phyloP scores from a whole-genome alignment of 2,888 invertebrate genomes.

The Dicycla oo region DNA sequence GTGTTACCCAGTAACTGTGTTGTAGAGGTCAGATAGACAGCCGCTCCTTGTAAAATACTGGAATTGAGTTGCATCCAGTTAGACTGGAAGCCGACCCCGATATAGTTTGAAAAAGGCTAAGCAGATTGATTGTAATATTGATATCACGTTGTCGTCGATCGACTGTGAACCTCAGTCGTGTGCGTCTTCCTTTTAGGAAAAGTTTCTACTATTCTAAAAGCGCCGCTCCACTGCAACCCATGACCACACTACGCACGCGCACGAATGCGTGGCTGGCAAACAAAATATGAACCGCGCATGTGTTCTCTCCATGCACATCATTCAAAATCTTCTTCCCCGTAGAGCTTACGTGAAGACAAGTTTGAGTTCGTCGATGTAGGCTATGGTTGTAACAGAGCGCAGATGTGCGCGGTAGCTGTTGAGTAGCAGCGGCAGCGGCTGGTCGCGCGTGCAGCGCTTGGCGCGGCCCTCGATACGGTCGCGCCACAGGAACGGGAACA shows the following conservation, averaged over 20 bases:
- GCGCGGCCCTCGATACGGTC: constrained; percentile 93
- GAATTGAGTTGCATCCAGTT: too few relatives aligned
- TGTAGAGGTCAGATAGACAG: too few relatives aligned
- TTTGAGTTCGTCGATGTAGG: constrained; percentile 92
- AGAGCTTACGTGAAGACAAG: constrained; percentile 92
- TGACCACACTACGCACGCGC: background rate
- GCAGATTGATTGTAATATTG: background rate
- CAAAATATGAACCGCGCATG: background rate
- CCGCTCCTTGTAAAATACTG: too few relatives aligned
- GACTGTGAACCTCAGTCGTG: background rate
- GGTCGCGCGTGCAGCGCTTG: constrained; percentile 91
- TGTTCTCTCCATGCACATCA: background rate
- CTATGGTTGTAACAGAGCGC: constrained; percentile 92
- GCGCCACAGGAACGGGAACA: constrained; percentile 94
- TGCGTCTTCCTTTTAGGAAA: background rate
- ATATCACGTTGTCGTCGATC: background rate
- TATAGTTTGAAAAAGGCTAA: too few relatives aligned
- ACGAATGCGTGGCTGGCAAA: constrained; percentile 4
- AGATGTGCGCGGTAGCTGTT: constrained; percentile 94
- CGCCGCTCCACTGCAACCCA: too few relatives aligned
- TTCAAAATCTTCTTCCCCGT: background rate
- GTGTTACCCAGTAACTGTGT: too few relatives aligned
- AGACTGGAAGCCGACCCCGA: too few relatives aligned
- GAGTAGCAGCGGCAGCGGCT: constrained; percentile 92
- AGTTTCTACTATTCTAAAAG: background rate